Evolutionary conservation across 2,888 invertebrate species (phyloP).

Genomic region (Aspidiotus rigidus): DNA sequence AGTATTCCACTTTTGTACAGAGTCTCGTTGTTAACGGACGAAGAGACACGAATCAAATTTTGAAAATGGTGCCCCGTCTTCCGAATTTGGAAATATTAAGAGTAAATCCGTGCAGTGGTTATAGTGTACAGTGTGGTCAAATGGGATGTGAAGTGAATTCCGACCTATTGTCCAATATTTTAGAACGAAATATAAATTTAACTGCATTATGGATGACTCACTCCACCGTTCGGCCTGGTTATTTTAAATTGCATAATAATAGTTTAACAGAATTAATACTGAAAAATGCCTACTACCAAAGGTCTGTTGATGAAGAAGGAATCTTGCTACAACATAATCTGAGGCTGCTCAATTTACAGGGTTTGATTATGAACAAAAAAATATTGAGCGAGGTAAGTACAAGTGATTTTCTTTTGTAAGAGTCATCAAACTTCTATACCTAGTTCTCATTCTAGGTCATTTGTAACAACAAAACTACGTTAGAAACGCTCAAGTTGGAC

Average conservation of each 20-base stretch:
- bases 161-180: slow-evolving; percentile 21
- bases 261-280: slow-evolving; percentile 21
- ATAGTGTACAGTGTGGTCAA: slow-evolving; percentile 7
- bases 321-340: slow-evolving; percentile 8
- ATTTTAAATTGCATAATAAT: neutral
- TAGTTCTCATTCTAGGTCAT: slow-evolving; percentile 11
- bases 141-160: slow-evolving; percentile 17
- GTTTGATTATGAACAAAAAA: slow-evolving; percentile 16
- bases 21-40: slow-evolving; percentile 13
- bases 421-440: neutral
- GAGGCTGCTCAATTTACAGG: slow-evolving; percentile 23
- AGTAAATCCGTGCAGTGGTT: slow-evolving; percentile 17
- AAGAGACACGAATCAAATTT: slow-evolving; percentile 20
- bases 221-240: slow-evolving; percentile 10
- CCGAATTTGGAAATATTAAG: slow-evolving; percentile 10
- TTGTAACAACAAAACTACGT: slow-evolving; percentile 9
- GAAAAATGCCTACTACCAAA: slow-evolving; percentile 21
- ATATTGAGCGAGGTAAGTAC: slow-evolving; percentile 14
- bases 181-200: slow-evolving; percentile 18
- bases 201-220: slow-evolving; percentile 11
- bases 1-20: slow-evolving; percentile 13
- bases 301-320: slow-evolving; percentile 17
- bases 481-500: slow-evolving; percentile 21
- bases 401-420: neutral
- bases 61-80: slow-evolving; percentile 17